Conservation (phyloP, 1,140 invertebrate species). For the Anastatus disparis region DNA sequence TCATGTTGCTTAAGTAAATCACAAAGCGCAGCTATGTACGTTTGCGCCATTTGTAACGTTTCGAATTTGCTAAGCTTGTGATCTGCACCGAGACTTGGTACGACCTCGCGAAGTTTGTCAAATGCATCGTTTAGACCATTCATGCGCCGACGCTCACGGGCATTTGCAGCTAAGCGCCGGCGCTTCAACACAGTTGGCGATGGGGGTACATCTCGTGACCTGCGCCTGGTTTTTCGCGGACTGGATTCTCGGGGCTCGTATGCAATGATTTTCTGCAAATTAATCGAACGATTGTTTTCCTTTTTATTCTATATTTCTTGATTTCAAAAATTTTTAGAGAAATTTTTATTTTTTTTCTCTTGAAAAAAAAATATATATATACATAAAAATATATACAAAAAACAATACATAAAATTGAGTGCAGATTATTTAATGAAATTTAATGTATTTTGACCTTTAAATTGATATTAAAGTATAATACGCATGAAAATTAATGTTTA, state of each 20-base stretch:
- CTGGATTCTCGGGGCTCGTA: slow-evolving; percentile 51
- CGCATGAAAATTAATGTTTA: too few species aligned
- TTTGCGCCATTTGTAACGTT: slow-evolving; percentile 89
- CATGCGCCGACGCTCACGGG: slow-evolving; percentile 82
- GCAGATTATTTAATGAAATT: too few species aligned
- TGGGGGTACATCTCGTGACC: slow-evolving; percentile 63
- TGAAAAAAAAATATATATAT: too few species aligned
- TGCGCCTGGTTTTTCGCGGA: slow-evolving; percentile 57
- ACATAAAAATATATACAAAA: too few species aligned
- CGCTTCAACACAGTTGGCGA: slow-evolving; percentile 72
- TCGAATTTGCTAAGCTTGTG: slow-evolving; percentile 88
- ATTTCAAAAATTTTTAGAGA: too few species aligned
- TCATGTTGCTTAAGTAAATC: slow-evolving; percentile 64
- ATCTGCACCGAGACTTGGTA: slow-evolving; percentile 80
- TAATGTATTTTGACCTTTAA: too few species aligned
- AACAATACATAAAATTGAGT: too few species aligned
- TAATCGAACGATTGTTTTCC: too few species aligned
- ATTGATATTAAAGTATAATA: too few species aligned
- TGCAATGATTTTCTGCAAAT: slow-evolving; percentile 45
- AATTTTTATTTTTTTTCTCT: too few species aligned
- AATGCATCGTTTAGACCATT: slow-evolving; percentile 86
- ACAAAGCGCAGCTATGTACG: slow-evolving; percentile 80
- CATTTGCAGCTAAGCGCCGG: slow-evolving; percentile 80
- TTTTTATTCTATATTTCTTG: too few species aligned
- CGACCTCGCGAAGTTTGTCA: slow-evolving; percentile 82